These are phyloP conservation scores for Matsumurasca onukii DNA, from an alignment of 1,140 invertebrate genomes.

Conservation along the genomic window DNA sequence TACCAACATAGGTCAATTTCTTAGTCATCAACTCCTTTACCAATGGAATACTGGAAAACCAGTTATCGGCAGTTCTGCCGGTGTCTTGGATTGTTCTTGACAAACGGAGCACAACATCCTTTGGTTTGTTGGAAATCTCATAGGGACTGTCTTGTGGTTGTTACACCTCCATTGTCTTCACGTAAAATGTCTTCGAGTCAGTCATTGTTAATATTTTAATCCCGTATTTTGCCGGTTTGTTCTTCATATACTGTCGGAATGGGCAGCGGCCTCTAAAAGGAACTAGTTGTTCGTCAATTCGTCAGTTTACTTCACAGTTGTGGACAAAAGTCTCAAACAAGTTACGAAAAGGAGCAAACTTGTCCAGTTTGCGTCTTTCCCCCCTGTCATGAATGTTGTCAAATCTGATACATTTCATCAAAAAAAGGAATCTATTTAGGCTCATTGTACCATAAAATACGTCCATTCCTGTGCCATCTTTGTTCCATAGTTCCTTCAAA, in stretches of 20 bases:
- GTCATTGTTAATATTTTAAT: constrained; percentile 46
- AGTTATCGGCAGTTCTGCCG: too few species aligned
- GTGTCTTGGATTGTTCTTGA: constrained; percentile 44
- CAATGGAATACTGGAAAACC: too few species aligned
- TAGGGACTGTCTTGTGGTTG: constrained; percentile 46
- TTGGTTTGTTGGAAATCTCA: constrained; percentile 39
- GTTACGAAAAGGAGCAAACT: constrained; percentile 44
- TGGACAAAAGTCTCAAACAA: constrained; percentile 44
- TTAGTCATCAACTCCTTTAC: too few species aligned
- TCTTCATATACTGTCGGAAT: constrained; percentile 49
- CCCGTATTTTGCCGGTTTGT: constrained; percentile 46
- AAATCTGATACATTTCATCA: constrained; percentile 39
- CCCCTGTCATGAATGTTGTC: constrained; percentile 43
- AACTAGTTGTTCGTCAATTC: constrained; percentile 47
- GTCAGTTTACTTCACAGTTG: constrained; percentile 42
- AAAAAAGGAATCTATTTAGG: constrained; percentile 42
- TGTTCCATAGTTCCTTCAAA: constrained; percentile 31
- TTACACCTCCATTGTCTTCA: constrained; percentile 43
- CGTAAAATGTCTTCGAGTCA: constrained; percentile 45
- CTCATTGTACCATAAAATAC: constrained; percentile 38
- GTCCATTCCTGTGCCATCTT: constrained; percentile 29
- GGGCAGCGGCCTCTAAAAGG: constrained; percentile 46
- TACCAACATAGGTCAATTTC: too few species aligned
- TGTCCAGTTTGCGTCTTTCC: constrained; percentile 44
- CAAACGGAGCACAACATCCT: constrained; percentile 45